Evolutionary conservation across 2,888 invertebrate genomes (phyloP), one percentile per base, ranked within the genome.

Genomic region (Rhyacophila evoluta): DNA sequence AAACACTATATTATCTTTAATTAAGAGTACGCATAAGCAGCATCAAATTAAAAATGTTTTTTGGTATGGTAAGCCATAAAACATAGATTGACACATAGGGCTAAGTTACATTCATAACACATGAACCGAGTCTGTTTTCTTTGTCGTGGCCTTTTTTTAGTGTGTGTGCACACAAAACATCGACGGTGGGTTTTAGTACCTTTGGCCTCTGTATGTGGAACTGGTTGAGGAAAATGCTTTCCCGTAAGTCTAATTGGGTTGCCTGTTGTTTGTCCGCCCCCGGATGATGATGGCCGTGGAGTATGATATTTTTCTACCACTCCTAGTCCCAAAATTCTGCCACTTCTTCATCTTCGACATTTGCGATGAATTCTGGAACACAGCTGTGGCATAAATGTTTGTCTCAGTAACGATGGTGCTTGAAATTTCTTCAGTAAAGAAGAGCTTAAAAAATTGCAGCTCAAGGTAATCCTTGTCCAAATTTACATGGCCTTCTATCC

Each of bases 271-370:
- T 6, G 12, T 39, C 67, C 72, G 0, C 68, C 69, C 19, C 75
- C 38, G 38, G 70, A 38, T 38, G 69, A 33, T 27, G 19, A 12
- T 37, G 3, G 29, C n/a, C 69, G 41, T 69, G 74, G 74, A 19
- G 75, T 67, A 25, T 80, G 76, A 37, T 77, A 82, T 75, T 79
- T 81, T 25, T 79, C 74, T 8, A 83, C 41, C 36, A 83, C 83
- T 67, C 73, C 68, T 19, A 78, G 82, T 75, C 81, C 81, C 11
- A 84, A 75, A 33, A 82, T 77, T 83, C 83, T 84, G 75, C 75
- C 75, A 75, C 15, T 69, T 75, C 2, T 69, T 75, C 69, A 75
- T 33, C 37, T 74, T 74, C n/a, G 55, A 55, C 12, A 10, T 39
- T n/a, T 10, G 5, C 5, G 27, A 33, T 3, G 15, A 25, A 38